Base-by-base conservation (phyloP, 2,888 invertebrate species). In the Hyles lineata region DNA sequence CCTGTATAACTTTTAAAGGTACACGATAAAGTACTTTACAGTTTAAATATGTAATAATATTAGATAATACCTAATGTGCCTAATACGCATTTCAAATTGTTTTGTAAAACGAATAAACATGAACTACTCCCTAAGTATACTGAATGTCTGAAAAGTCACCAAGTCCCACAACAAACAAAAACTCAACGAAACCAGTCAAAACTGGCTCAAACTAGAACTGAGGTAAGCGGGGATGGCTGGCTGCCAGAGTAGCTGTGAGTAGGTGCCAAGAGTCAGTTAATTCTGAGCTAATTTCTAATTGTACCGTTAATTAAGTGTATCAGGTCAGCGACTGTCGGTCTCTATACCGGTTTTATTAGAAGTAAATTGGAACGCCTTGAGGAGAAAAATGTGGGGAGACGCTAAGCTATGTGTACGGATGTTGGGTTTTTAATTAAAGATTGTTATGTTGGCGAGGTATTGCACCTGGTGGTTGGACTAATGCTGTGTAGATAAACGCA, bases 201-300 rank as follows among this genome's bases (percentile, higher is more conserved):
- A 89, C 83, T 88, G 79, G 87, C 84, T 85, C 63, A 32, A 63
- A 52, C 70, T 70, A 25, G 21, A 52, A 70, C 70, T 63, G 81
- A 89, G 89, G 89, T 88, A 85, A 82, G 85, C 78, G 84, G 78
- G 82, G 83, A 90, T 92, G 90, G 92, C 90, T 75, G 60, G 73
- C 77, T 87, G 92, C 92, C 92, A 92, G 87, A 85, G 77, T 82
- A 80, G 82, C 83, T 80, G 83, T 77, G 78, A 82, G 80, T 81
- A 86, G 83, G 82, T 89, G 91, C 90, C 90, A 92, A 90, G 84
- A 89, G 84, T 83, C 86, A 84, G 87, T 89, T 90, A 89, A 89
- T 91, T 86, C 84, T 78, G 86, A 79, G 82, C 86, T 90, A 87
- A 91, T 90, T 88, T 86, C 86, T 87, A 86, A 90, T 88, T 89